phyloP scores from a whole-genome alignment of 1,140 invertebrate species.

The Dinothrombium tinctorium region DNA sequence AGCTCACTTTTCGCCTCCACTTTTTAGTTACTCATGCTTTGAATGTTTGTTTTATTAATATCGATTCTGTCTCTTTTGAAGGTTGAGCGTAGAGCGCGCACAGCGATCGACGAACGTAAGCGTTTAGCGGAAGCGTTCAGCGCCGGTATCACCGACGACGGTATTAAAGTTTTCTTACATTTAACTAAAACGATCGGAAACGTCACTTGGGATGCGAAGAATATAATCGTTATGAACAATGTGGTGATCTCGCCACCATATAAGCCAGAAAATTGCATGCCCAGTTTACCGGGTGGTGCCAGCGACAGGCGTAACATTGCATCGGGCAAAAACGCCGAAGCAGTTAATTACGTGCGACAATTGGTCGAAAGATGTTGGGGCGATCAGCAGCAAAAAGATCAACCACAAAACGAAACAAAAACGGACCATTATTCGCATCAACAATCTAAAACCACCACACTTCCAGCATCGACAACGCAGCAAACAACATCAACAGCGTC shows the following conservation, averaged over 20 bases:
- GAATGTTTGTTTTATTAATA: conserved; percentile 2
- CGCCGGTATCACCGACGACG: conserved; percentile 61
- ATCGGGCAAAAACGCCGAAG: background rate
- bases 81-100: conserved; percentile 39
- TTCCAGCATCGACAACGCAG: too few species aligned
- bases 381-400: too few species aligned
- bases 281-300: background rate
- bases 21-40: background rate
- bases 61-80: conserved; percentile 17
- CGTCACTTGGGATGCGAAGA: conserved; percentile 53
- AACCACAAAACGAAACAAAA: too few species aligned
- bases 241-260: conserved; percentile 60
- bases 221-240: conserved; percentile 57
- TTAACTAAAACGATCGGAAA: conserved; percentile 53
- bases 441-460: too few species aligned
- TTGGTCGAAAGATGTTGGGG: conserved; percentile 5
- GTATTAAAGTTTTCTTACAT: conserved; percentile 61
- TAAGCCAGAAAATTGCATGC: conserved; percentile 40
- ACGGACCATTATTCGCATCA: too few species aligned
- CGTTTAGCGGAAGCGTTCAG: conserved; percentile 53
- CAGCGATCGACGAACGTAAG: conserved; percentile 49
- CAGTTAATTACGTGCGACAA: background rate
- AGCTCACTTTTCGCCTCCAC: background rate
- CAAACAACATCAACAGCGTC: too few species aligned
- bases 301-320: background rate